Conservation (phyloP, 2,113 vertebrate species). For the Bostrychus sinensis region DNA sequence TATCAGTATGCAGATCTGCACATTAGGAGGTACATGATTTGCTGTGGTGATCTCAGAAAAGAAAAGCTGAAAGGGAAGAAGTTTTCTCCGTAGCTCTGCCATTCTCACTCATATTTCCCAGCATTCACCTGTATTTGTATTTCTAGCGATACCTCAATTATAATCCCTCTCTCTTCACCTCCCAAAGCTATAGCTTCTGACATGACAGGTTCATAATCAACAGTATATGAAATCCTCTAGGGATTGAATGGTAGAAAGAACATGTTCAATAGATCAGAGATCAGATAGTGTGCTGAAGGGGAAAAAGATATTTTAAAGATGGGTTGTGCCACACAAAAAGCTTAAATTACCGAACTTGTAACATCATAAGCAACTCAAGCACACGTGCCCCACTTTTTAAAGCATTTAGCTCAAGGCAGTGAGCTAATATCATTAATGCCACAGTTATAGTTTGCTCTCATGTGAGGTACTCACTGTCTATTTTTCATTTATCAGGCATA, state of each 20-base stretch:
- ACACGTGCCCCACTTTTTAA: slow-evolving; percentile 5
- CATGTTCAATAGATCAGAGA: too few species aligned
- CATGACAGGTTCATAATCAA: background rate
- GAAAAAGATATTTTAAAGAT: background rate
- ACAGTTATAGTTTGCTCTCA: background rate
- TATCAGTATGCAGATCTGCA: background rate
- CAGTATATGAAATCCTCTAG: background rate
- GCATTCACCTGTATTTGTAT: too few species aligned
- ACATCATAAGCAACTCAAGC: background rate
- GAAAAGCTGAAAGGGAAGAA: too few species aligned
- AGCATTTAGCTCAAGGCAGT: slow-evolving; percentile 5
- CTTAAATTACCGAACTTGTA: slow-evolving; percentile 13
- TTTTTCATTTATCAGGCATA: background rate
- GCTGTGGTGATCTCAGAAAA: background rate
- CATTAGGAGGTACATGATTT: background rate
- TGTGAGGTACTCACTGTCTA: background rate
- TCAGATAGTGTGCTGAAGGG: background rate
- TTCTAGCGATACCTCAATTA: too few species aligned
- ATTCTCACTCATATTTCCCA: background rate
- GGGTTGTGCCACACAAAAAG: slow-evolving; percentile 3
- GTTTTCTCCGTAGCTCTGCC: background rate
- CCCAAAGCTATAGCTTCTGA: background rate
- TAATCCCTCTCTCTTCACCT: too few species aligned
- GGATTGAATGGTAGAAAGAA: background rate
- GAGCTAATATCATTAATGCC: slow-evolving; percentile 2